Base-by-base conservation (phyloP, 2,797 vertebrate genomes). In the Microctenopoma steveboyesi region DNA sequence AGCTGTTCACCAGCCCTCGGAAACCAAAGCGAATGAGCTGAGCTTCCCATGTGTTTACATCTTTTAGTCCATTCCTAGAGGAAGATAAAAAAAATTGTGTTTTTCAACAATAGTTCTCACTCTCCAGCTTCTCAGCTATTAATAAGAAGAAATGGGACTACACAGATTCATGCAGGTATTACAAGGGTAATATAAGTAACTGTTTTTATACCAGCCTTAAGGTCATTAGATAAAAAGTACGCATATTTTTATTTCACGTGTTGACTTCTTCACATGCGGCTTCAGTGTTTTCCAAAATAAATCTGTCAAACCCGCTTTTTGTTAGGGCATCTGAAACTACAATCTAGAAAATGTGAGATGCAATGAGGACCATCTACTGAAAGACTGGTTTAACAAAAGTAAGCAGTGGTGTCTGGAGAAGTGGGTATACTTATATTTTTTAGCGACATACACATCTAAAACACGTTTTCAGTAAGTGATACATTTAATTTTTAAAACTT, bases 21-120 rank as follows among this genome's bases (percentile, higher is more conserved):
- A 83, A 83, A 86, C 84, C 84, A 83, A 63, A 74, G 69, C 42
- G 68, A 81, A 82, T 59, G 81, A 83, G 83, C 56, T 37, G 56
- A 70, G 61, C n/a, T 55, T 54, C 63, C 51, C 8, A 7, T 39
- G 52, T 82, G 82, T 88, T 87, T 84, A 76, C 70, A 64, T 78
- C 72, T 53, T 60, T 33, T 53, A 61, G 55, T 49, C 70, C 30
- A 1, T 78, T 81, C 71, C 72, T 76, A 78, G 74, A 82, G 65
- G 28, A 59, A 33, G 64, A 45, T 65, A 48, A 57, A 62, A 76
- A 57, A 49, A 11, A 47, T 10, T 7, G n/a, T 30, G 11, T 40
- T 61, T 66, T 62, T 40, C 37, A 49, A 28, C 30, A 33, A 7
- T 7, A 33, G 30, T 33, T 33, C 30, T 33, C 30, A 33, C 30